These are phyloP conservation scores for Alexandromys fortis DNA, from an alignment of 2,113 vertebrate genomes.

Conservation along the genomic window DNA sequence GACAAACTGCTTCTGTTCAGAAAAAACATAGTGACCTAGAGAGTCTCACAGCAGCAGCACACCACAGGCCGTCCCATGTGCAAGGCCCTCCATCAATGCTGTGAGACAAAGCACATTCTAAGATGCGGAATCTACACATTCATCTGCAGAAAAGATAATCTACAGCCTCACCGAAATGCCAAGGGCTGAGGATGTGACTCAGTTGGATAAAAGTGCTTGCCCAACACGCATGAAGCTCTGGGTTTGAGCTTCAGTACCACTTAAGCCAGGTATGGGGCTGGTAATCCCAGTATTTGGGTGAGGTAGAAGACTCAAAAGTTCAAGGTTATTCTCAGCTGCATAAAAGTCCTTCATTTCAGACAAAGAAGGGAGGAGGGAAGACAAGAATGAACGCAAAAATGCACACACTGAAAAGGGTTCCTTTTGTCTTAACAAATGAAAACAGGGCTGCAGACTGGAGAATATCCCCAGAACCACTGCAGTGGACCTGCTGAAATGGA, in stretches of 20 bases:
- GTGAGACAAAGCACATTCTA: background rate
- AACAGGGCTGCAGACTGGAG: background rate
- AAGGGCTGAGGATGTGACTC: background rate
- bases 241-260: background rate
- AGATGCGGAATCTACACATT: background rate
- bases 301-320: too few relatives aligned
- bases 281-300: too few relatives aligned
- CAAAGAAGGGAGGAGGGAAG: too few relatives aligned
- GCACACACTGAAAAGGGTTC: too few relatives aligned
- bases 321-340: background rate
- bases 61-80: background rate
- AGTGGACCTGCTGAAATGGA: background rate
- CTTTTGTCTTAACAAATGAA: background rate
- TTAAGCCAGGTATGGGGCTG: rapidly evolving
- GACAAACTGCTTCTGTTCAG: background rate
- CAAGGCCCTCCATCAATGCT: background rate
- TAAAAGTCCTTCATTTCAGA: background rate
- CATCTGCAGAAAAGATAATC: background rate
- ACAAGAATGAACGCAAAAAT: background rate
- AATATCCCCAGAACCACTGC: background rate
- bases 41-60: background rate
- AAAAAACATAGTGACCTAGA: background rate
- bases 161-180: background rate
- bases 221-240: background rate
- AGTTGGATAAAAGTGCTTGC: too few relatives aligned